phyloP scores from a whole-genome alignment of 2,113 vertebrate species.

The Macrotis lagotis region DNA sequence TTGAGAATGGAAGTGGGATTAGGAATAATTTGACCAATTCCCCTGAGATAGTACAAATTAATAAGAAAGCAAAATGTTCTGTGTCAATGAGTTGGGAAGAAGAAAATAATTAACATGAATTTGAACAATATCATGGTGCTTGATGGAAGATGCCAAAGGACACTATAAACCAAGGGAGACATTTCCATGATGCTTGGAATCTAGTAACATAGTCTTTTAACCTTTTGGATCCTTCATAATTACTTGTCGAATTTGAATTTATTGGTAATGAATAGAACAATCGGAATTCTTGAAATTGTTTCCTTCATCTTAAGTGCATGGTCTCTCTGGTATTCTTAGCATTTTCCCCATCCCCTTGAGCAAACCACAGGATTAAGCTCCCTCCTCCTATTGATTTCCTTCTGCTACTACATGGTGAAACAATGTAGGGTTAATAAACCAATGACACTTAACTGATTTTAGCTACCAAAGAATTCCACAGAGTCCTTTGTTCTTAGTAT shows the following conservation, averaged over 20 bases:
- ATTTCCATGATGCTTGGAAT: background rate
- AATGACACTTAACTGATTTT: background rate
- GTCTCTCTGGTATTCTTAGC: background rate
- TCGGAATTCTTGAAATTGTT: background rate
- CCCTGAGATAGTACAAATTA: background rate
- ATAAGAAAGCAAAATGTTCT: background rate
- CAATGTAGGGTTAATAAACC: background rate
- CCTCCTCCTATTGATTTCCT: background rate
- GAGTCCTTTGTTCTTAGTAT: background rate
- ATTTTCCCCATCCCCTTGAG: background rate
- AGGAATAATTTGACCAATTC: background rate
- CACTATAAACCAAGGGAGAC: background rate
- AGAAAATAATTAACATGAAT: background rate
- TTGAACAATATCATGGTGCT: background rate
- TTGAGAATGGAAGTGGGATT: background rate
- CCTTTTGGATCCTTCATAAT: background rate
- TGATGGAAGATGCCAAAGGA: background rate
- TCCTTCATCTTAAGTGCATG: background rate
- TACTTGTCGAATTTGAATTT: background rate
- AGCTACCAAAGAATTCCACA: background rate
- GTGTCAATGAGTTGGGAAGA: background rate
- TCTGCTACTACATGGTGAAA: background rate
- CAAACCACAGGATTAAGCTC: background rate
- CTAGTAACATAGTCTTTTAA: background rate
- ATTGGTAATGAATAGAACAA: background rate